Evolutionary conservation across 2,113 vertebrate genomes (phyloP).

Genomic region (Sander vitreus): DNA sequence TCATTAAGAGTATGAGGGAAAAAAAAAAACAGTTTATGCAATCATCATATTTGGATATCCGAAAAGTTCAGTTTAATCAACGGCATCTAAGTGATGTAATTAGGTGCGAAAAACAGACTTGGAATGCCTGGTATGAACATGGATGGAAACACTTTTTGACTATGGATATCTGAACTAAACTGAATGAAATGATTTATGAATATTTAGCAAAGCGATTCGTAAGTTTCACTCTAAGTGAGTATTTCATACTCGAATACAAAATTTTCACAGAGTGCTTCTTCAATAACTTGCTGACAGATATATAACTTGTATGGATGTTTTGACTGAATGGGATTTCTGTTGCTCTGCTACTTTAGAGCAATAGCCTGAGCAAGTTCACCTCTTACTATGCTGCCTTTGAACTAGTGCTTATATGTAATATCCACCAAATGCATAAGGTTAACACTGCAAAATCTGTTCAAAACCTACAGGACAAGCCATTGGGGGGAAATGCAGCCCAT

Average conservation of each 20-base stretch:
- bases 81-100: too few relatives aligned
- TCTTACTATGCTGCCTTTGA: constrained; percentile 15
- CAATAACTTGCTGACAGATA: not conserved
- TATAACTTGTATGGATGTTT: not conserved
- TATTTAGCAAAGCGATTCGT: not conserved
- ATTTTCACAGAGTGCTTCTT: not conserved
- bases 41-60: too few relatives aligned
- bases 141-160: not conserved
- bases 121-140: too few relatives aligned
- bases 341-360: not conserved
- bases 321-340: not conserved
- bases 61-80: too few relatives aligned
- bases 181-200: not conserved
- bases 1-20: too few relatives aligned
- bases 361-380: constrained; percentile 10
- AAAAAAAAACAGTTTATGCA: too few relatives aligned
- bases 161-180: not conserved
- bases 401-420: constrained; percentile 2
- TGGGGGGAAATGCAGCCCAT: constrained; percentile 1
- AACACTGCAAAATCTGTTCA: not conserved
- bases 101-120: too few relatives aligned
- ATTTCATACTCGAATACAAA: not conserved
- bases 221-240: not conserved
- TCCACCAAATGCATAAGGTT: constrained; percentile 1
- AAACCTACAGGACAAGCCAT: constrained; percentile 5